A percentile compares a stretch with the other conserved stretches of the same genome.
These are phyloP conservation scores for Ceratina calcarata DNA, from an alignment of 1,140 invertebrate genomes.

Conservation along the genomic window DNA sequence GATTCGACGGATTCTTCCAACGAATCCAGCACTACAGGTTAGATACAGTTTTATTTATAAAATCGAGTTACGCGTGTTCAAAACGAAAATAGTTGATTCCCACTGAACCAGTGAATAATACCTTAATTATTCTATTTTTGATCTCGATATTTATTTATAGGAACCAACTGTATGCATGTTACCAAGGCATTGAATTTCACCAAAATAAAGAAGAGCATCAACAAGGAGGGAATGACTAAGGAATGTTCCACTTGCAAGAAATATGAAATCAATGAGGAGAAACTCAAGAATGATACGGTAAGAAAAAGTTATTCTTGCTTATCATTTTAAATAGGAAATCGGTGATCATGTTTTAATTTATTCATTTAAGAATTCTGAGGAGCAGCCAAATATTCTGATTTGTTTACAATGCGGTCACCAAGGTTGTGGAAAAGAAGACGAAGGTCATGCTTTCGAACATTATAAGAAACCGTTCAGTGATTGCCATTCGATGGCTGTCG, in stretches of 20 bases:
- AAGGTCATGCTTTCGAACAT: constrained; percentile 89
- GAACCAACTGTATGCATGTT: constrained; percentile 84
- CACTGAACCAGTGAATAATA: background rate
- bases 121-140: background rate
- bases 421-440: constrained; percentile 86
- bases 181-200: constrained; percentile 85
- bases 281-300: constrained; percentile 45
- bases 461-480: constrained; percentile 88
- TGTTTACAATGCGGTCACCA: constrained; percentile 88
- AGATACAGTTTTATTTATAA: constrained; percentile 32
- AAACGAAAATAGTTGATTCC: background rate
- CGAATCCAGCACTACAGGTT: constrained; percentile 75
- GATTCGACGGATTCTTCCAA: constrained; percentile 83
- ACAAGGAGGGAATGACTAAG: constrained; percentile 80
- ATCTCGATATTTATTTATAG: constrained; percentile 16
- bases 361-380: constrained; percentile 29
- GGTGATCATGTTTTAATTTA: background rate
- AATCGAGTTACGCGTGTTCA: background rate
- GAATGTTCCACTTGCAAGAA: constrained; percentile 85
- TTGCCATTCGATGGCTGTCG: constrained; percentile 87
- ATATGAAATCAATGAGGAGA: constrained; percentile 63
- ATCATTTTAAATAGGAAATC: background rate
- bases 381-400: constrained; percentile 81
- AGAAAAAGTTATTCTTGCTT: background rate
- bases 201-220: constrained; percentile 84